A percentile compares a stretch with the other conserved stretches of the same genome.
Evolutionary conservation across 1,140 invertebrate genomes (phyloP).

Genomic region (Lasioglossum baleicum): DNA sequence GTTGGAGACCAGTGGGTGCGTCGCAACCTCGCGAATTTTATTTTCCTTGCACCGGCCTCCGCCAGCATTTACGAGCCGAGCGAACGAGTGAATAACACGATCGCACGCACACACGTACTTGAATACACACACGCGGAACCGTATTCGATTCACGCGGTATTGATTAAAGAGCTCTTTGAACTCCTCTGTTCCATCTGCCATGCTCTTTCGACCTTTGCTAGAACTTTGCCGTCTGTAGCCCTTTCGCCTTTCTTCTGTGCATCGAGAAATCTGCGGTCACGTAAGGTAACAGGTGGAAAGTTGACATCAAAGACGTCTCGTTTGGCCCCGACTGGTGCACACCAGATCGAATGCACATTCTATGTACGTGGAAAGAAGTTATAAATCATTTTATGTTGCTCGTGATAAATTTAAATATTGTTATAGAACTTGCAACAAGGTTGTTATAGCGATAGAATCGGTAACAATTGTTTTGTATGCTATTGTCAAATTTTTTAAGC

Average conservation of each 20-base stretch:
- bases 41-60: neutral
- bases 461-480: too few relatives aligned
- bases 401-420: too few relatives aligned
- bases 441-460: too few relatives aligned
- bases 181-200: neutral
- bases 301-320: neutral
- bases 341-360: too few relatives aligned
- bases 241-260: neutral
- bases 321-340: neutral
- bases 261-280: conserved; percentile 2
- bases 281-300: neutral
- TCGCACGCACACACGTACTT: neutral
- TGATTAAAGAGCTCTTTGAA: conserved; percentile 36
- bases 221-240: conserved; percentile 1
- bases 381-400: too few relatives aligned
- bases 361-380: too few relatives aligned
- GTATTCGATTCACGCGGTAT: conserved; percentile 31
- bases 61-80: neutral
- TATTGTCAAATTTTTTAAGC: too few relatives aligned
- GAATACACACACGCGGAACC: neutral
- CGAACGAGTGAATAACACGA: conserved; percentile 9
- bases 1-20: neutral
- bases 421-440: too few relatives aligned
- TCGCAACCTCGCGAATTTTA: conserved; percentile 11
- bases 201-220: neutral